Evolutionary conservation across 2,888 invertebrate genomes (phyloP).

Genomic region (Hyppa rectilinea): DNA sequence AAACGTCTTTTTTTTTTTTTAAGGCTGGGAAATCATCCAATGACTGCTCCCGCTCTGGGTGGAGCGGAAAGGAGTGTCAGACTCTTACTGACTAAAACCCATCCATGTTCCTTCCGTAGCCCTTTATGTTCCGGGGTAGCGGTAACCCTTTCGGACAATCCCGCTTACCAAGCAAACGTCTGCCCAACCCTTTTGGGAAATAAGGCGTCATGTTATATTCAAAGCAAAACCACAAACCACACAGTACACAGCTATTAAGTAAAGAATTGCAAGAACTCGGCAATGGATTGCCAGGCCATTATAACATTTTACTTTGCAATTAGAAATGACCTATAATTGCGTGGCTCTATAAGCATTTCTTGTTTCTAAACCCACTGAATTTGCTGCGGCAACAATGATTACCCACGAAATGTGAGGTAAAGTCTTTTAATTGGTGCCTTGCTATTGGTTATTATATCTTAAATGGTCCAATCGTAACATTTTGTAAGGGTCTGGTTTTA

Average conservation of each 20-base stretch:
- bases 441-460: constrained; percentile 57
- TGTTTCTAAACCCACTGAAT: constrained; percentile 68
- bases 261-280: constrained; percentile 62
- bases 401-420: constrained; percentile 65
- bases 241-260: constrained; percentile 39
- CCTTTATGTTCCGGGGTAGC: no score
- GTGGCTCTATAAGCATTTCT: constrained; percentile 67
- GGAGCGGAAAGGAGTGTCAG: no score
- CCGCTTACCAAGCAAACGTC: no score
- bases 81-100: no score
- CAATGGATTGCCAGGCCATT: constrained; percentile 60
- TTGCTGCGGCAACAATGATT: constrained; percentile 67
- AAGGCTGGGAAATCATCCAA: no score
- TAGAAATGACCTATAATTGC: constrained; percentile 73
- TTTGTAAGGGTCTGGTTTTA: constrained; percentile 38
- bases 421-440: constrained; percentile 66
- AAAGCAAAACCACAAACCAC: constrained; percentile 28
- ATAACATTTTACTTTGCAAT: constrained; percentile 74
- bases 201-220: neutral
- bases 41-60: no score
- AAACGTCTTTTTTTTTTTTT: no score
- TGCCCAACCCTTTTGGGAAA: neutral
- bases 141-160: no score
- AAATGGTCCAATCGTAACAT: constrained; percentile 43
- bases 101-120: no score